Evolutionary conservation across 1,140 invertebrate genomes (phyloP).

Genomic region (Anagrus nilaparvatae): DNA sequence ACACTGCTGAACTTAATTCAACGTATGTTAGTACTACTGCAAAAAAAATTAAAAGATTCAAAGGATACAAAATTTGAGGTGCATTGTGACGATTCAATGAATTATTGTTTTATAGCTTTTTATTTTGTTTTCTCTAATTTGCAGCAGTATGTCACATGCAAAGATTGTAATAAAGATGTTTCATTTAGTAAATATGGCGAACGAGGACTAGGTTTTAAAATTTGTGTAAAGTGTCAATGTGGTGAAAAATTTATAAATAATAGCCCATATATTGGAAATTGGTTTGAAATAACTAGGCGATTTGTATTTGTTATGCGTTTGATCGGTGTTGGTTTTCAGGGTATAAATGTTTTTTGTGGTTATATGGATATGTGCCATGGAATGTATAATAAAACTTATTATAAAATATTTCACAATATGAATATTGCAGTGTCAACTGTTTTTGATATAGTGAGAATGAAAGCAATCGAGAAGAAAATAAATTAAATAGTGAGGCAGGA

Average conservation of each 20-base stretch:
- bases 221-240: constrained; percentile 14
- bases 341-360: too few species aligned
- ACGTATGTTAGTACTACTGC: too few species aligned
- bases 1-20: too few species aligned
- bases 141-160: constrained; percentile 14
- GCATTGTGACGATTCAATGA: constrained; percentile 3
- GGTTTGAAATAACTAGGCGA: constrained; percentile 22
- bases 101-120: constrained; percentile 15
- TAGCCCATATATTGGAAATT: constrained; percentile 14
- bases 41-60: constrained; percentile 12
- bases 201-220: constrained; percentile 18
- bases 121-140: constrained; percentile 14
- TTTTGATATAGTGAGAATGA: too few species aligned
- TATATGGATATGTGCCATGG: too few species aligned
- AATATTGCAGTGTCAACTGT: too few species aligned
- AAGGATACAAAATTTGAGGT: constrained; percentile 13
- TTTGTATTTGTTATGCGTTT: too few species aligned
- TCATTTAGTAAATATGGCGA: constrained; percentile 15
- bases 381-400: too few species aligned
- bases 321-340: constrained; percentile 15
- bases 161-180: constrained; percentile 15
- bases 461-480: too few species aligned
- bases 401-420: too few species aligned
- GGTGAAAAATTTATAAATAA: constrained; percentile 18
- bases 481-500: too few species aligned